Base-by-base conservation (phyloP, 1,140 invertebrate genomes). In the Oscheius sp. region DNA sequence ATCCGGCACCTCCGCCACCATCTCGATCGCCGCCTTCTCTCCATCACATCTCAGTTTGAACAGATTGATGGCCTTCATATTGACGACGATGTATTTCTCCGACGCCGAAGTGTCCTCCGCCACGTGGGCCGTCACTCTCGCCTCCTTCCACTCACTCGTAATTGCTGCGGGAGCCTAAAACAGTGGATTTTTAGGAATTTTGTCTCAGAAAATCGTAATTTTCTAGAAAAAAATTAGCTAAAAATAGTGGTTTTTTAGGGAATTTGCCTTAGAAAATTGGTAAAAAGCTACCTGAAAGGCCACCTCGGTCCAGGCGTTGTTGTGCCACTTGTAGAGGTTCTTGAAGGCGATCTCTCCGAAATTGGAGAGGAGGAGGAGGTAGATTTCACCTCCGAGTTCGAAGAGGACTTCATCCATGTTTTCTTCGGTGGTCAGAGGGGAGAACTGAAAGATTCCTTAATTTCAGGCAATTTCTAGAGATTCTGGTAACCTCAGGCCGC, bases 401-500 rank as follows among this genome's bases (percentile, higher is more conserved):
- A 63, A 63, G 0, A 63, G 26, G 15, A 63, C 18, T 26, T 63
- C 61, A 4, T 63, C 61, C 10, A 34, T 10, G 61, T 63, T 63
- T 26, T 63, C 61, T 34, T 63, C 61, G 7, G 10, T 18, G 31
- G 15, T 15, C 61, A 63, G 32, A 32, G 61, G 26, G 15, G 15
- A 13, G 61, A 36, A 63, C 18, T 35, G 26, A 10, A 32, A 10
- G 10, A n/a, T n/a, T n/a, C n/a, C n/a, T n/a, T n/a, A n/a, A n/a
- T n/a, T n/a, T n/a, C n/a, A n/a, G n/a, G n/a, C n/a, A n/a, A n/a
- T n/a, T n/a, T n/a, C n/a, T n/a, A n/a, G n/a, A n/a, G n/a, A n/a
- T n/a, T n/a, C n/a, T n/a, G n/a, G n/a, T n/a, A n/a, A n/a, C n/a
- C n/a, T n/a, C n/a, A n/a, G n/a, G n/a, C n/a, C n/a, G n/a, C n/a